Evolutionary conservation across 2,797 vertebrate genomes (phyloP).

Genomic region (Neomorphus geoffroyi): DNA sequence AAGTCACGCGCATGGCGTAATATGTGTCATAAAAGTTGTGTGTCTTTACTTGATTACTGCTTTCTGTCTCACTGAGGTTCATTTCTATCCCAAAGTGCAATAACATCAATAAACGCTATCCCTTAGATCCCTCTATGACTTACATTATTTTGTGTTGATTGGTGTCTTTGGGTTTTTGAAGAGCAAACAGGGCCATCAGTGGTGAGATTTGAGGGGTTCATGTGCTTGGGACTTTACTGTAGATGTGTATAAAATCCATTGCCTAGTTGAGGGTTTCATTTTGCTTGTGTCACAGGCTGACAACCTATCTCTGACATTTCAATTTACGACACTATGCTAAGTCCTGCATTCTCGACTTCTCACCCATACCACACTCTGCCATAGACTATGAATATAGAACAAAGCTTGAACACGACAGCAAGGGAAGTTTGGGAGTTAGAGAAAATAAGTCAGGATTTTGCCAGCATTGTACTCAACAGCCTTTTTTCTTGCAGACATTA

Average conservation of each 20-base stretch:
- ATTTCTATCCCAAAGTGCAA: background rate
- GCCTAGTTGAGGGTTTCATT: background rate
- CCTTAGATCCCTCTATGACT: background rate
- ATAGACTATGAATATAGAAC: background rate
- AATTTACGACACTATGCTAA: background rate
- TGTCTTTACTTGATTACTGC: accelerated
- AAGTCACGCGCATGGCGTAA: background rate
- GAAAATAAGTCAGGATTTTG: background rate
- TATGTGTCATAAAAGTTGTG: accelerated
- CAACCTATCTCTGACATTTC: background rate
- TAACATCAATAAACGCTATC: background rate
- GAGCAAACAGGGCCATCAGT: background rate
- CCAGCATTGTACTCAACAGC: background rate
- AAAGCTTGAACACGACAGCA: background rate
- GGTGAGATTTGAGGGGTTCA: background rate
- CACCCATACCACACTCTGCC: background rate
- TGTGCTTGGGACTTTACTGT: background rate
- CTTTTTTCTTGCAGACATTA: background rate
- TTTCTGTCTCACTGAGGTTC: background rate
- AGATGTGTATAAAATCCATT: background rate
- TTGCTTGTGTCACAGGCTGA: background rate
- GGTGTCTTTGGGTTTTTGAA: background rate
- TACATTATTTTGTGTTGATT: background rate
- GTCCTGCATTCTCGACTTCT: background rate
- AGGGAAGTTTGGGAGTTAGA: background rate